A percentile compares a stretch with the other conserved stretches of the same genome.
Conservation (phyloP, 1,140 invertebrate species). For the Caerostris darwini region DNA sequence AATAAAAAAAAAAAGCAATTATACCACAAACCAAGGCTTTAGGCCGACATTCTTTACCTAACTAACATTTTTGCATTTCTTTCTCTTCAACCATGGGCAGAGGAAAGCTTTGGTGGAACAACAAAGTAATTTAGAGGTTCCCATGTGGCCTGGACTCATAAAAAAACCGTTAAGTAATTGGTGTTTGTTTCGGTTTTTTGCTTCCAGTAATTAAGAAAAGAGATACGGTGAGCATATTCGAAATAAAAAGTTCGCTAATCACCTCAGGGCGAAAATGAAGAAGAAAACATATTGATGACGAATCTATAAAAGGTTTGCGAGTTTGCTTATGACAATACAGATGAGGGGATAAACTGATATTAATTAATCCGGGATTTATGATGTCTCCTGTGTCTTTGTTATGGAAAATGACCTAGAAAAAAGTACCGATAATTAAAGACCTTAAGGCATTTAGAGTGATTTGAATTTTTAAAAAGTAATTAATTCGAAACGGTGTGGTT, state of each 20-base stretch:
- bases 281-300: too few species aligned
- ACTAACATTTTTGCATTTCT: not conserved
- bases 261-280: too few species aligned
- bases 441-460: too few species aligned
- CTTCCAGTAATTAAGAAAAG: conserved; percentile 31
- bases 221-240: not conserved
- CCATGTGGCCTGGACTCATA: not conserved
- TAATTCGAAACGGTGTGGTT: too few species aligned
- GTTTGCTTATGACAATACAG: too few species aligned
- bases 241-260: not conserved
- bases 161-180: conserved; percentile 27
- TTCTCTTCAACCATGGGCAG: not conserved
- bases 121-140: not conserved
- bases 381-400: too few species aligned
- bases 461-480: too few species aligned
- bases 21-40: not conserved
- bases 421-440: too few species aligned
- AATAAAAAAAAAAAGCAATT: not conserved
- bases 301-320: too few species aligned
- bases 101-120: not conserved
- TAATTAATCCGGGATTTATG: too few species aligned
- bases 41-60: not conserved
- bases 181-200: not conserved
- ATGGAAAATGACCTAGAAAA: too few species aligned
- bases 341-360: too few species aligned